Percentiles rank a stretch among this genome's conserved stretches.
Evolutionary conservation across 2,113 vertebrate genomes (phyloP).

Genomic region (crab-eating macaque (Macaca fascicularis)): DNA sequence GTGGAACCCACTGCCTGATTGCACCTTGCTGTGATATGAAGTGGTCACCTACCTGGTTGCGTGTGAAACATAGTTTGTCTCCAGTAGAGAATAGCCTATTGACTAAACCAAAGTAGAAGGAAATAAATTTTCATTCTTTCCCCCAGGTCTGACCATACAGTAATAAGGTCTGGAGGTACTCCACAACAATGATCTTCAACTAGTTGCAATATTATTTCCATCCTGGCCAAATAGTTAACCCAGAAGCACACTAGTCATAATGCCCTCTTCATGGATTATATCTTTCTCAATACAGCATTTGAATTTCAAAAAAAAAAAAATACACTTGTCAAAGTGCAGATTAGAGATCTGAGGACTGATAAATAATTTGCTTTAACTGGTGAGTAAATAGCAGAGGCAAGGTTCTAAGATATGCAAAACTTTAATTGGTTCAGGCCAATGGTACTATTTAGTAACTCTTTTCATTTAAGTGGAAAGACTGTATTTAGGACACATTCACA

Average conservation of each 20-base stretch:
- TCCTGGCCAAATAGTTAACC: not conserved
- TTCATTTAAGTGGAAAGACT: not conserved
- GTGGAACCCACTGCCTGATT: not conserved
- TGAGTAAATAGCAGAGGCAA: not conserved
- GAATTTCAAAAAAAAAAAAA: not conserved
- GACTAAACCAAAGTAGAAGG: not conserved
- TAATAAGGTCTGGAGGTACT: not conserved
- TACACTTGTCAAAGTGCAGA: not conserved
- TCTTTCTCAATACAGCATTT: not conserved
- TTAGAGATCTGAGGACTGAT: not conserved
- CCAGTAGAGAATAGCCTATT: not conserved
- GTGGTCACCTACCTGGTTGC: not conserved
- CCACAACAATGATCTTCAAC: not conserved
- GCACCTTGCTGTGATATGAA: not conserved
- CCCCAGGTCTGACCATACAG: not conserved
- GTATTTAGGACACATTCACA: not conserved
- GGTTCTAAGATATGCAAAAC: not conserved
- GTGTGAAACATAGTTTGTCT: not conserved
- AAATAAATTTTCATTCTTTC: not conserved
- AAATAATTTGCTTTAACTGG: not conserved
- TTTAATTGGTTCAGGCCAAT: not conserved
- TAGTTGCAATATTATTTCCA: not conserved
- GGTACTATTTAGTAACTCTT: not conserved
- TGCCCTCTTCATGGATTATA: not conserved
- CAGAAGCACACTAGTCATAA: not conserved